Percentiles rank a stretch among this genome's conserved stretches.
These are phyloP conservation scores for Notospermus geniculatus DNA, from an alignment of 1,140 invertebrate genomes.

Conservation along the genomic window DNA sequence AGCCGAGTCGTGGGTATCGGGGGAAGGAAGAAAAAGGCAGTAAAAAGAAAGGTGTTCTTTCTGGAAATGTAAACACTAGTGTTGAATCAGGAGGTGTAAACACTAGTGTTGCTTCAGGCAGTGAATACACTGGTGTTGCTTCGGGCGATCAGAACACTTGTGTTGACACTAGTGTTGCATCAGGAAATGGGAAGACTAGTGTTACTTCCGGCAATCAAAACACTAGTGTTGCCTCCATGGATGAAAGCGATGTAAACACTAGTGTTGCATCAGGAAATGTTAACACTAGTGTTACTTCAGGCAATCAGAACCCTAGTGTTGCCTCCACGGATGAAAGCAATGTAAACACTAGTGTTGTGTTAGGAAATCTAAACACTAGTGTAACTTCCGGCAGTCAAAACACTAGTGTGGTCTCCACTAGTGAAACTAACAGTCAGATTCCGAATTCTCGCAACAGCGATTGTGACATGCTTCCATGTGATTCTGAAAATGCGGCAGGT, in stretches of 20 bases:
- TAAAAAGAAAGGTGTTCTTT: conserved; percentile 22
- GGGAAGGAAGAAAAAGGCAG: conserved; percentile 38
- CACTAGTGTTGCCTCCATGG: not conserved
- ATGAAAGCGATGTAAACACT: conserved; percentile 14
- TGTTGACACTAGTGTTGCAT: too few relatives aligned
- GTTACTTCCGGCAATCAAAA: too few relatives aligned
- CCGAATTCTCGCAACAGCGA: not conserved
- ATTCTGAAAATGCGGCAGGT: not conserved
- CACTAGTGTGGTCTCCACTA: not conserved
- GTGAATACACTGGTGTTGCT: too few relatives aligned
- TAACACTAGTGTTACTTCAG: not conserved
- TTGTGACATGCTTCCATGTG: not conserved
- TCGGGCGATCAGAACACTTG: not conserved
- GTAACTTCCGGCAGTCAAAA: too few relatives aligned
- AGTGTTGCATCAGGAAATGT: too few relatives aligned
- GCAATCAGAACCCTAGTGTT: not conserved
- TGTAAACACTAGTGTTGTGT: too few relatives aligned
- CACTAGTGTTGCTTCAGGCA: conserved; percentile 29
- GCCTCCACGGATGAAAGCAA: not conserved
- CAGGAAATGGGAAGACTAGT: too few relatives aligned
- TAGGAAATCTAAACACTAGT: too few relatives aligned
- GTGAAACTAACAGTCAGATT: not conserved
- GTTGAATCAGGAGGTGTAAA: too few relatives aligned
- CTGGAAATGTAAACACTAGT: conserved; percentile 31
- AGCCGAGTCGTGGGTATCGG: not conserved